These are phyloP conservation scores for Gadopsis marmoratus DNA, from an alignment of 2,797 vertebrate genomes.

Conservation along the genomic window DNA sequence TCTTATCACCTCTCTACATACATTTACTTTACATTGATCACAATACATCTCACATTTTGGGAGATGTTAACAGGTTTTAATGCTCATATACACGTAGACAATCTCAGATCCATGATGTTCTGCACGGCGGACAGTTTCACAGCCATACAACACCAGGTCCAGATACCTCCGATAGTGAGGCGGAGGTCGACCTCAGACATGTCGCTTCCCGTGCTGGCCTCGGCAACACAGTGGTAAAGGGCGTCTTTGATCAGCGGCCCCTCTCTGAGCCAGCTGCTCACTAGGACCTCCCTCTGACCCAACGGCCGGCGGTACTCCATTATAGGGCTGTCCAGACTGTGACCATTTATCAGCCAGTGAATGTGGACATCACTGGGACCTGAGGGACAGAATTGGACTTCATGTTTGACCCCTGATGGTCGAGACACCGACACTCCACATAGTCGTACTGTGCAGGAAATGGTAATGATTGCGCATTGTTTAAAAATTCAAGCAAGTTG, in stretches of 20 bases:
- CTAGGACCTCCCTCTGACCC: slow-evolving; percentile 81
- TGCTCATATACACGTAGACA: not conserved
- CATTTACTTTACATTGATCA: slow-evolving; percentile 3
- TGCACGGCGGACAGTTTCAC: not conserved
- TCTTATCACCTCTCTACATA: slow-evolving; percentile 1
- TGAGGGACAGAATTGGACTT: slow-evolving; percentile 80
- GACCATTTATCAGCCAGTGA: slow-evolving; percentile 91
- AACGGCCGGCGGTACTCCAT: slow-evolving; percentile 83
- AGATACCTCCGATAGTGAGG: slow-evolving; percentile 82
- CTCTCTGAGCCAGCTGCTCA: slow-evolving; percentile 92
- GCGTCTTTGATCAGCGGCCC: slow-evolving; percentile 83
- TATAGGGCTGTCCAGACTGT: slow-evolving; percentile 81
- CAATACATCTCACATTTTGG: not conserved
- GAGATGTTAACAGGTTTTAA: not conserved
- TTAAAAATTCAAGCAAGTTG: not conserved
- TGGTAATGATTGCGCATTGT: not conserved
- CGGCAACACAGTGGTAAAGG: slow-evolving; percentile 88
- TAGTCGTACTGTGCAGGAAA: not conserved
- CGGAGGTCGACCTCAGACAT: slow-evolving; percentile 85
- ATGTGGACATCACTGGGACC: slow-evolving; percentile 89
- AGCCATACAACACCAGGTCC: slow-evolving; percentile 11
- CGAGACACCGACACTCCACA: not conserved
- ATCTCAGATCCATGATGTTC: not conserved
- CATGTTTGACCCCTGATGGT: slow-evolving; percentile 52
- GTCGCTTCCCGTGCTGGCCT: slow-evolving; percentile 84